Evolutionary conservation across 1,140 invertebrate genomes (phyloP).

Genomic region (Drosophila aff.): DNA sequence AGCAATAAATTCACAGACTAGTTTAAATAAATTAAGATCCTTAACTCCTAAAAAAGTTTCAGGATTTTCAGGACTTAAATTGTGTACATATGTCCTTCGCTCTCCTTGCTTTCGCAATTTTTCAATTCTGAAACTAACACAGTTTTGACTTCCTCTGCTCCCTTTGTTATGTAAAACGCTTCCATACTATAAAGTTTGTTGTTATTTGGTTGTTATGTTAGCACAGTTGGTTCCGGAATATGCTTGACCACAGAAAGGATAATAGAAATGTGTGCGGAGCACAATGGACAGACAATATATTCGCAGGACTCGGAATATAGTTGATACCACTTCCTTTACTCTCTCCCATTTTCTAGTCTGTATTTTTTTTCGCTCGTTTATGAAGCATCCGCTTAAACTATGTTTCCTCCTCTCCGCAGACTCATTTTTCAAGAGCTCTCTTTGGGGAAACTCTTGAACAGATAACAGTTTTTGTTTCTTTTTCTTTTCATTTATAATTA

Average conservation of each 20-base stretch:
- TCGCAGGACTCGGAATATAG: slow-evolving; percentile 15
- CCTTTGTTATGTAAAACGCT: slow-evolving; percentile 19
- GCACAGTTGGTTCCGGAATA: slow-evolving; percentile 31
- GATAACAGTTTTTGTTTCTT: slow-evolving; percentile 1
- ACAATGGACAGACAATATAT: slow-evolving; percentile 11
- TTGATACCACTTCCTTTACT: not conserved
- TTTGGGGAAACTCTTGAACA: not conserved
- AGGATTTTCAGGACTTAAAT: not conserved
- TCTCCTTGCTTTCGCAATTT: not conserved
- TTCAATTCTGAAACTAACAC: not conserved
- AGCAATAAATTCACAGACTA: not conserved
- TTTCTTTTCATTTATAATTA: slow-evolving; percentile 6
- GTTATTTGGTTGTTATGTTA: slow-evolving; percentile 16
- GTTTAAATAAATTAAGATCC: not conserved
- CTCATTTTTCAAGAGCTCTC: slow-evolving; percentile 3
- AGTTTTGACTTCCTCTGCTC: slow-evolving; percentile 1
- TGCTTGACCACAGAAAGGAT: slow-evolving; percentile 30
- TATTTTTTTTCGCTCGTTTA: not conserved
- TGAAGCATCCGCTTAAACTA: slow-evolving; percentile 18
- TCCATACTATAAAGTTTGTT: slow-evolving; percentile 4
- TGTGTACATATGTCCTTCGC: not conserved
- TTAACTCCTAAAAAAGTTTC: not conserved
- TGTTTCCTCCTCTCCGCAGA: not conserved
- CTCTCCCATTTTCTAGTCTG: not conserved
- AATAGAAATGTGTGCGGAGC: not conserved